Conservation (phyloP, 2,797 vertebrate genomes). For the Oophaga sylvatica region DNA sequence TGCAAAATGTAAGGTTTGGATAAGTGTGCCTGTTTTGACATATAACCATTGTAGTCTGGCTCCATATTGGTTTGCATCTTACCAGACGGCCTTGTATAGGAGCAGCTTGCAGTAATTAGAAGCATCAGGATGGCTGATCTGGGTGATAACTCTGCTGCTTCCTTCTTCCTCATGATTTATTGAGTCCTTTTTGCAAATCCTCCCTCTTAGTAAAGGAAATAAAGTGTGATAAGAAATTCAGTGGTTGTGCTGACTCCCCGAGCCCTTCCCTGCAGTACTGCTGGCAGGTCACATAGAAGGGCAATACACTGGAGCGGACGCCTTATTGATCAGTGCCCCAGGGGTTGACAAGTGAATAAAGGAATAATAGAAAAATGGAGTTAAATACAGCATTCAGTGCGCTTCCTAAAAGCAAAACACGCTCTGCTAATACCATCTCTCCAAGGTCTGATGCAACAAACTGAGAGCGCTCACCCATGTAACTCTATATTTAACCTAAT, state of each 20-base stretch:
- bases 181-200: constrained; percentile 54
- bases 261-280: constrained; percentile 16
- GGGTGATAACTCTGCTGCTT: constrained; percentile 36
- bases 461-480: constrained; percentile 17
- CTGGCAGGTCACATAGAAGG: constrained; percentile 53
- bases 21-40: not conserved
- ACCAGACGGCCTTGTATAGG: constrained; percentile 2
- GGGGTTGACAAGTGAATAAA: constrained; percentile 54
- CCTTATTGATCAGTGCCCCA: constrained; percentile 54
- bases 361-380: constrained; percentile 52
- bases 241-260: constrained; percentile 14
- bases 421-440: constrained; percentile 36
- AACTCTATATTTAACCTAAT: constrained; percentile 32
- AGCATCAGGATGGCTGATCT: constrained; percentile 38
- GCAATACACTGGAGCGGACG: constrained; percentile 35
- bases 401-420: constrained; percentile 51
- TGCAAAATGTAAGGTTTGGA: not conserved
- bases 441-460: constrained; percentile 44
- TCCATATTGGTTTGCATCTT: constrained; percentile 26
- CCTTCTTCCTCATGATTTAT: constrained; percentile 49
- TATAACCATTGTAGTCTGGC: not conserved
- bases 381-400: constrained; percentile 41
- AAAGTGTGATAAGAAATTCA: constrained; percentile 53
- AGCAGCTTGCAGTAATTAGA: constrained; percentile 49
- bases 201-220: constrained; percentile 50